Percentiles rank a stretch among this genome's conserved stretches.
phyloP scores from a whole-genome alignment of 2,797 vertebrate genomes.

The Phrynocephalus forsythii region DNA sequence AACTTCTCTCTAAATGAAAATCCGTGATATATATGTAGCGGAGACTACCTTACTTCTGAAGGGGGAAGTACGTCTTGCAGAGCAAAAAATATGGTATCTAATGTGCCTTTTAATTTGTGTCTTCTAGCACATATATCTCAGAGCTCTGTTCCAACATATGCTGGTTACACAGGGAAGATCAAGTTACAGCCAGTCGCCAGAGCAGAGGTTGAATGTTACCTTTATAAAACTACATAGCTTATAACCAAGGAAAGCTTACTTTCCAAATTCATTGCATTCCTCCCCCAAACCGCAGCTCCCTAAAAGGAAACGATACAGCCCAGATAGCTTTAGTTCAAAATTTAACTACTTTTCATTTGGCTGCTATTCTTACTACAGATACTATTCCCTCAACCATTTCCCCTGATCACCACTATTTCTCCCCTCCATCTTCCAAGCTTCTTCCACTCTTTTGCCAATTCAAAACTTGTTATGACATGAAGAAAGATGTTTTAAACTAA shows the following conservation, averaged over 20 bases:
- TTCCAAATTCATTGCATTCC: background rate
- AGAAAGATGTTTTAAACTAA: background rate
- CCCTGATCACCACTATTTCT: background rate
- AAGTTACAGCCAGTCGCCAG: background rate
- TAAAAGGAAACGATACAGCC: background rate
- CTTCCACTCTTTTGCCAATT: background rate
- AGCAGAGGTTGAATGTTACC: background rate
- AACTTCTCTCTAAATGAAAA: no score
- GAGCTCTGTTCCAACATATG: background rate
- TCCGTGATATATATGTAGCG: no score
- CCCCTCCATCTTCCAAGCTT: background rate
- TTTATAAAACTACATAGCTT: background rate
- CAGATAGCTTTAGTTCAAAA: background rate
- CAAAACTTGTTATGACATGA: background rate
- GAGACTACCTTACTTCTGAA: no score
- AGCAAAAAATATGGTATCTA: background rate
- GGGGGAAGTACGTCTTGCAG: no score
- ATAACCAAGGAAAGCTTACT: background rate
- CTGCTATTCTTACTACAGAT: background rate
- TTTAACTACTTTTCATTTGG: background rate
- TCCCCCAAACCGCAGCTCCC: no score
- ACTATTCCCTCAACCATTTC: no score
- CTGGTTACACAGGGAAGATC: background rate
- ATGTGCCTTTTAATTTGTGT: background rate
- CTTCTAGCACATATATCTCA: background rate